Evolutionary conservation across 92 coral and sea anemone species (phyloP), one percentile per base, ranked within the genome.

Genomic region (Actinernus sp.): DNA sequence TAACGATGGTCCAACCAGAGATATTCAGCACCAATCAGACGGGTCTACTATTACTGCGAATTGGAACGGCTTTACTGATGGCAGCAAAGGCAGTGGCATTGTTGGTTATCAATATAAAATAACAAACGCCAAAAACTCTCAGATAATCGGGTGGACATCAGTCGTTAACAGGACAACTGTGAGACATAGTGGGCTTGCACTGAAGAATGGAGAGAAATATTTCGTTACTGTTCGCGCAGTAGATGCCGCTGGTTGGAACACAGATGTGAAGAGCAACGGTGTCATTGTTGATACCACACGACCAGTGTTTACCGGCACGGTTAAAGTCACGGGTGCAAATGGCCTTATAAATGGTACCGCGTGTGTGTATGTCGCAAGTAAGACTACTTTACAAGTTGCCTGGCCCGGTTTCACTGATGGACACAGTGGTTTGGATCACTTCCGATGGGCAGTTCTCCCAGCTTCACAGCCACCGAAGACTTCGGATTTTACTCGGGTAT

Each of bases 1-100:
- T 23, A 87, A 87, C 29, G 99, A 95, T 67, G 99, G 99, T 19
- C 61, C 53, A 33, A 55, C 85, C 14, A 62, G 30, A 21, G 99
- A 95, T 57, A 58, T 91, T 31, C 76, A 91, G 55, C 90, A 80
- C 43, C 99, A 95, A 66, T 95, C 99, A 36, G 81, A 82, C 9
- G 78, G 83, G 51, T 74, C 78, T 18, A 55, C 61, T 10, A 76
- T 87, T 16, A 67, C 80, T 54, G 97, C 86, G 9, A 95, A 91
- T 76, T 95, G 99, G 99, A 77, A 87, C 55, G 97, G 97, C 0
- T 95, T 95, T 30, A 55, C 38, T 16, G 99, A 95, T 31, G 97
- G 97, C 2, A 50, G 31, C 45, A 76, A 75, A 28, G 99, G 99
- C 12, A 91, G 99, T 56, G 99, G 99, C n/a, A 67, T 95, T 17